A percentile compares a stretch with the other conserved stretches of the same genome.
These are phyloP conservation scores for Pangasius sanitwongsei DNA, from an alignment of 2,797 vertebrate genomes.

Conservation along the genomic window DNA sequence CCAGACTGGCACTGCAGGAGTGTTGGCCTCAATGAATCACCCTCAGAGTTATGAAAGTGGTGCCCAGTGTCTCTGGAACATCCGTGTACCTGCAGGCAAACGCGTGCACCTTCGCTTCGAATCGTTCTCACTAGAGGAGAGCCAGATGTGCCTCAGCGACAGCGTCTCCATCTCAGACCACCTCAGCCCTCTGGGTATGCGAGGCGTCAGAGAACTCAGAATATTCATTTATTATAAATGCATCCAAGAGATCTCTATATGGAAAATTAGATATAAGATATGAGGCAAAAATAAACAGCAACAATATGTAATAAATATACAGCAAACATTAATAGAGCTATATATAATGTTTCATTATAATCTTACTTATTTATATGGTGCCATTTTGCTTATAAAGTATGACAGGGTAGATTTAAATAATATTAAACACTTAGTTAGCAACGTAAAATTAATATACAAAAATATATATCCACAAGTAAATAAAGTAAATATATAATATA, in stretches of 20 bases:
- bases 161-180: constrained; percentile 71
- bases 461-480: background rate
- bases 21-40: constrained; percentile 72
- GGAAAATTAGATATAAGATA: background rate
- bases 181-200: constrained; percentile 70
- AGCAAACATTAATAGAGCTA: background rate
- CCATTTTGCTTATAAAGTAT: background rate
- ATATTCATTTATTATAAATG: background rate
- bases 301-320: background rate
- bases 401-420: background rate
- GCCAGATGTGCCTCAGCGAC: constrained; percentile 72
- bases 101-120: constrained; percentile 73
- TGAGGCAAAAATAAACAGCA: background rate
- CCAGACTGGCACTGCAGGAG: constrained; percentile 64
- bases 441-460: background rate
- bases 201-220: background rate
- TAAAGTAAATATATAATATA: background rate
- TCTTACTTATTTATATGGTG: background rate
- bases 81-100: constrained; percentile 70
- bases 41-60: constrained; percentile 72
- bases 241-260: no score
- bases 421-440: background rate
- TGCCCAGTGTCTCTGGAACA: constrained; percentile 75
- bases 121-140: constrained; percentile 78
- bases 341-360: background rate